Evolutionary conservation across 2,888 invertebrate species (phyloP).

Genomic region (Bombylius discolor): DNA sequence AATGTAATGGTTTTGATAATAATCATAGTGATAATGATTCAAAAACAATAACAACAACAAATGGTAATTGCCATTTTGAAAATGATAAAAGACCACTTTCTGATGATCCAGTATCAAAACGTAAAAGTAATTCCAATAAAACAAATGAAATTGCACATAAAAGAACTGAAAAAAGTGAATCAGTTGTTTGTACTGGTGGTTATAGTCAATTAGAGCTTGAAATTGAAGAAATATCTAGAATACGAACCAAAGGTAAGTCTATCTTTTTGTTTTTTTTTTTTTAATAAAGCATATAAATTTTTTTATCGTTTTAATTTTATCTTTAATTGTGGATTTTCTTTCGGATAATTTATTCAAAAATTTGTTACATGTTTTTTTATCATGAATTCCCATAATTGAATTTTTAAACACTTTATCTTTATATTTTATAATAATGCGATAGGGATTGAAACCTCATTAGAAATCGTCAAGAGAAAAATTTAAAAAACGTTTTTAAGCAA

Average conservation of each 20-base stretch:
- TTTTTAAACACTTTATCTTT: too few relatives aligned
- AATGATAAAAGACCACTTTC: constrained; percentile 8
- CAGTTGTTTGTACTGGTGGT: constrained; percentile 14
- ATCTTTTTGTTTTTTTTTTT: neutral
- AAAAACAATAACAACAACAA: neutral
- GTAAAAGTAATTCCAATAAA: constrained; percentile 10
- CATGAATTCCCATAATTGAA: too few relatives aligned
- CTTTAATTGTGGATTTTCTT: too few relatives aligned
- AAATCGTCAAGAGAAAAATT: too few relatives aligned
- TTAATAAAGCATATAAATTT: too few relatives aligned
- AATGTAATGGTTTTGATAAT: neutral
- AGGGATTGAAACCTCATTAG: too few relatives aligned
- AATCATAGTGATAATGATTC: neutral
- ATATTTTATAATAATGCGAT: too few relatives aligned
- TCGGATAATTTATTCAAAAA: too few relatives aligned
- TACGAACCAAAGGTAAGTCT: constrained; percentile 13
- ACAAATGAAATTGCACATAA: constrained; percentile 8
- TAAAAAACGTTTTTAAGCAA: too few relatives aligned
- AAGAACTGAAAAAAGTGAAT: constrained; percentile 14
- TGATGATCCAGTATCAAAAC: constrained; percentile 9
- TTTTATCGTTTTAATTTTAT: too few relatives aligned
- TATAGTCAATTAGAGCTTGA: constrained; percentile 12
- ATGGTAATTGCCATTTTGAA: constrained; percentile 5
- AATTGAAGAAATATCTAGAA: constrained; percentile 16
- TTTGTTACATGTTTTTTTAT: too few relatives aligned